Evolutionary conservation across 1,140 invertebrate genomes (phyloP).

Genomic region (Ephestia elutella): DNA sequence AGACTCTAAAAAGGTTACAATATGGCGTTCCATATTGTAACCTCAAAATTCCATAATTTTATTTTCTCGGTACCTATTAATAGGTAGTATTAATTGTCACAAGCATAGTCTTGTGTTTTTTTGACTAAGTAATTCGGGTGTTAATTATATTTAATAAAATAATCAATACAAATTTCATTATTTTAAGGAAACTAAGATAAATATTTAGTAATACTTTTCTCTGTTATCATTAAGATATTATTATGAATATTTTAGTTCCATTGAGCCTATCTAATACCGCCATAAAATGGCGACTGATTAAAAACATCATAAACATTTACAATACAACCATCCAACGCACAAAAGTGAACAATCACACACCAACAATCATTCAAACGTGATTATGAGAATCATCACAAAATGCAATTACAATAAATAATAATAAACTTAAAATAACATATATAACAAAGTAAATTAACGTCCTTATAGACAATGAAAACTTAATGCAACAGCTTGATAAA

Average conservation of each 20-base stretch:
- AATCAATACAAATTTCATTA: neutral
- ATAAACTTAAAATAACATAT: slow-evolving; percentile 22
- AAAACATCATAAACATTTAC: slow-evolving; percentile 14
- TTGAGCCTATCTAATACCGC: slow-evolving; percentile 25
- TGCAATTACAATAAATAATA: slow-evolving; percentile 32
- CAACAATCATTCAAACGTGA: slow-evolving; percentile 22
- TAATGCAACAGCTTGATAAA: slow-evolving; percentile 27
- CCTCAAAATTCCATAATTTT: too few relatives aligned
- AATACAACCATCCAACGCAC: slow-evolving; percentile 5
- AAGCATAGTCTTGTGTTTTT: too few relatives aligned
- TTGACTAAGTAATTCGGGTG: neutral
- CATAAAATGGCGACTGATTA: slow-evolving; percentile 28
- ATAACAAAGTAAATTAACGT: slow-evolving; percentile 23
- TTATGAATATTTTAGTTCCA: too few relatives aligned
- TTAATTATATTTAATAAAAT: too few relatives aligned
- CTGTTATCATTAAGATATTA: too few relatives aligned
- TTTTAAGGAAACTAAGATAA: too few relatives aligned
- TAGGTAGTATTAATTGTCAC: too few relatives aligned
- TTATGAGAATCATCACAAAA: slow-evolving; percentile 38
- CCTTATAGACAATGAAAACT: slow-evolving; percentile 58
- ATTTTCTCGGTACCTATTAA: too few relatives aligned
- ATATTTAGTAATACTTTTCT: too few relatives aligned
- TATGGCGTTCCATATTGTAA: too few relatives aligned
- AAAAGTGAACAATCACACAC: slow-evolving; percentile 14
- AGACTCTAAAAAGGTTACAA: too few relatives aligned